Percentiles rank a stretch among this genome's conserved stretches.
These are phyloP conservation scores for Platypus cylindrus DNA, from an alignment of 2,888 invertebrate species.

Conservation along the genomic window DNA sequence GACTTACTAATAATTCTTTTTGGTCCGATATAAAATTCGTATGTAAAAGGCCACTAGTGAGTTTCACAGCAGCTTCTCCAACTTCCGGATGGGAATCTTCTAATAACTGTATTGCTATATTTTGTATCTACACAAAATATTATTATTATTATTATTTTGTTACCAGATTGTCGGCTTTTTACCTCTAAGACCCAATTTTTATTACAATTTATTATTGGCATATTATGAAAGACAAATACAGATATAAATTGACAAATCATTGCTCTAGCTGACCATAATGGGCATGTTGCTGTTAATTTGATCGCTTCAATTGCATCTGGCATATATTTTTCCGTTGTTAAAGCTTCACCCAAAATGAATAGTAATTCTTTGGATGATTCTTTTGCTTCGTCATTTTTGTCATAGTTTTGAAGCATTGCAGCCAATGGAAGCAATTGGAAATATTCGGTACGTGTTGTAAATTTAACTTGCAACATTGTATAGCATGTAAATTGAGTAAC, in stretches of 20 bases:
- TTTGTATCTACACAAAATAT: conserved; percentile 36
- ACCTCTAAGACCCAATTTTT: conserved; percentile 41
- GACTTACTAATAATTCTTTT: conserved; percentile 42
- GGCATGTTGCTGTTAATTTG: conserved; percentile 29
- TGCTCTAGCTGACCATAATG: conserved; percentile 58
- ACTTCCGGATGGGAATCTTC: conserved; percentile 68
- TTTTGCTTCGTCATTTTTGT: conserved; percentile 63
- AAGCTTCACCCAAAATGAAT: conserved; percentile 53
- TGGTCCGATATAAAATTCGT: conserved; percentile 62
- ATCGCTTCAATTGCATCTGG: conserved; percentile 45
- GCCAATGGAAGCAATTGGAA: conserved; percentile 49
- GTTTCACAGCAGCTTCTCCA: conserved; percentile 66
- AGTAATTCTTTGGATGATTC: conserved; percentile 53
- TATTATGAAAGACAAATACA: conserved; percentile 59
- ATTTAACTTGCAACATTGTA: conserved; percentile 26
- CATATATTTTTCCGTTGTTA: conserved; percentile 45
- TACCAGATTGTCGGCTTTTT: no score
- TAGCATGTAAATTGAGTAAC: conserved; percentile 29
- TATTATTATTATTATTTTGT: no score
- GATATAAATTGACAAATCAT: conserved; percentile 56
- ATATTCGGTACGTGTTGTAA: conserved; percentile 40
- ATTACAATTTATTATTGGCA: conserved; percentile 47
- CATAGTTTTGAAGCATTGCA: conserved; percentile 64
- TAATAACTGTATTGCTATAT: conserved; percentile 52
- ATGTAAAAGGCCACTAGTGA: conserved; percentile 76